phyloP scores from a whole-genome alignment of 1,140 invertebrate species.

The Pogonus chalceus region DNA sequence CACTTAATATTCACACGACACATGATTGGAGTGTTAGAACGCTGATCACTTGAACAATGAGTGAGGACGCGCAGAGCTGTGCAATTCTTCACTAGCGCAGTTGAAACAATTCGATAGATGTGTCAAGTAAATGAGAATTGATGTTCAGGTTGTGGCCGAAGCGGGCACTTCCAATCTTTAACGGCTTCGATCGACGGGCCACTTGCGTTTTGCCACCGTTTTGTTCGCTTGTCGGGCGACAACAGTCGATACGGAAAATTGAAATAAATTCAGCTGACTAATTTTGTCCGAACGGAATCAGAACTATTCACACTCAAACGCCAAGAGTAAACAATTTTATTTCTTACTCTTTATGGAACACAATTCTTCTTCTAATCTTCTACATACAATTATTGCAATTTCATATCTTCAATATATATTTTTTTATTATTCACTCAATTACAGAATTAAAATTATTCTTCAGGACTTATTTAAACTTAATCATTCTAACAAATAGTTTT shows the following conservation, averaged over 20 bases:
- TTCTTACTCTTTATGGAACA: too few species aligned
- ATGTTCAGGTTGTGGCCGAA: background rate
- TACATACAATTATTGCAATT: too few species aligned
- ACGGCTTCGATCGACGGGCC: background rate
- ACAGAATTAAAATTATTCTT: too few species aligned
- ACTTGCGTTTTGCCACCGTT: background rate
- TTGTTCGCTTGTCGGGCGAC: background rate
- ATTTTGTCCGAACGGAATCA: too few species aligned
- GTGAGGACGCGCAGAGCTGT: background rate
- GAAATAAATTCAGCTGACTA: background rate
- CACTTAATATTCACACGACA: too few species aligned
- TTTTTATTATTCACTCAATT: too few species aligned
- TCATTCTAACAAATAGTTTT: too few species aligned
- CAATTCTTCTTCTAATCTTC: too few species aligned
- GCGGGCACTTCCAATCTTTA: background rate
- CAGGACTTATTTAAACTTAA: too few species aligned
- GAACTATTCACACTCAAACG: too few species aligned
- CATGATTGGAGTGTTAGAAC: background rate
- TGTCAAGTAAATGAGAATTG: slow-evolving; percentile 1
- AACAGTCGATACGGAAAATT: background rate
- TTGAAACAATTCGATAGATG: background rate
- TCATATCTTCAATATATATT: too few species aligned
- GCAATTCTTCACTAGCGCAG: background rate
- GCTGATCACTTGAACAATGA: background rate
- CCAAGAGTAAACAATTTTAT: too few species aligned